Evolutionary conservation across 1,140 invertebrate species (phyloP), one percentile per base, ranked within the genome.

Genomic region (Epicauta chinensis): DNA sequence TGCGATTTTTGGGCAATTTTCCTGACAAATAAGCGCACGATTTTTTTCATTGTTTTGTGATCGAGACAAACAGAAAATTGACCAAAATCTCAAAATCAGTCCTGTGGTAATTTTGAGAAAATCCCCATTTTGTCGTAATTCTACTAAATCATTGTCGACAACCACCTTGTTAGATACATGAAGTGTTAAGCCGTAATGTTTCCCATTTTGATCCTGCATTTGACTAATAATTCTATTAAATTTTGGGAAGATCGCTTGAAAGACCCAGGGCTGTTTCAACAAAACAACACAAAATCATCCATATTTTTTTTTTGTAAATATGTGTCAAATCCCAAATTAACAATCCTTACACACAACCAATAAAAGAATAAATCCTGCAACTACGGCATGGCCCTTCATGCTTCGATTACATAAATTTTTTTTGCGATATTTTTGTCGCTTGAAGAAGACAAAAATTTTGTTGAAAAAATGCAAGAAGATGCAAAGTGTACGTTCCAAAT

Each of bases 331-430:
- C 23, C 23, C 0, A 23, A 23, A 23, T 23, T 23, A 23, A 23
- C 23, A 0, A 23, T 7, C 23, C 23, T 3, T 2, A 2, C 4
- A 23, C 44, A 34, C 46, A 16, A 39, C 32, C 37, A 43, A 54
- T 31, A 44, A 43, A n/a, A 34, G n/a, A 44, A 37, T 16, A 53
- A 23, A 57, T 48, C 58, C 41, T 51, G 48, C 23, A 37, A 47
- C 58, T 51, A 67, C 65, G 68, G 68, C 64, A 70, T 70, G 68
- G 68, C 68, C 55, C 64, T 70, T 68, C 68, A 70, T 70, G 66
- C 60, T 64, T 66, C 32, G 32, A 23, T n/a, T n/a, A n/a, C n/a
- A n/a, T n/a, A 23, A 23, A 23, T 23, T 23, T 48, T 51, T 53
- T 45, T 56, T 42, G 17, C 30, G 11, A 43, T 49, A 16, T 50